A percentile compares a stretch with the other conserved stretches of the same genome.
These are phyloP conservation scores for Rhinophrynus dorsalis DNA, from an alignment of 2,797 vertebrate genomes.

Conservation along the genomic window DNA sequence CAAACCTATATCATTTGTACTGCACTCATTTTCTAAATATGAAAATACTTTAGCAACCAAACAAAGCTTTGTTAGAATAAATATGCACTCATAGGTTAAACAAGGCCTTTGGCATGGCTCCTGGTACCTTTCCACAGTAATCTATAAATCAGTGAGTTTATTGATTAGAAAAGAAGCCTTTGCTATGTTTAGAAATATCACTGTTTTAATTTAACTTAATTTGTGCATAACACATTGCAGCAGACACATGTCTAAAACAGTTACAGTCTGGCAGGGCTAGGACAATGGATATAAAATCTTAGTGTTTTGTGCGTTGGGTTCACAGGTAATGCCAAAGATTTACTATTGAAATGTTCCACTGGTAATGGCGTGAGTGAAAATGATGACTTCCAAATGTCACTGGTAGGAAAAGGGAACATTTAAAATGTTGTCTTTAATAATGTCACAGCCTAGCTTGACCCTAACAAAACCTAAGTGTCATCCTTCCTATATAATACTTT, in stretches of 20 bases:
- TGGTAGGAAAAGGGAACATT: too few relatives aligned
- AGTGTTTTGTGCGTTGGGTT: slow-evolving; percentile 11
- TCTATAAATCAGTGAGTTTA: slow-evolving; percentile 16
- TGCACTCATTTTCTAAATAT: background rate
- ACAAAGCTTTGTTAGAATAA: background rate
- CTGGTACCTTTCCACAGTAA: background rate
- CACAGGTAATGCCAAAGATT: background rate
- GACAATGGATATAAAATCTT: background rate
- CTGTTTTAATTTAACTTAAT: background rate
- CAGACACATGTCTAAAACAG: background rate
- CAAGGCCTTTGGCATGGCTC: background rate
- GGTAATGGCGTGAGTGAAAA: too few relatives aligned
- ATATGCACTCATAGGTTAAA: too few relatives aligned
- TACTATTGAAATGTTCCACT: too few relatives aligned
- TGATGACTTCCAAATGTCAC: too few relatives aligned
- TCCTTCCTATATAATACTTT: too few relatives aligned
- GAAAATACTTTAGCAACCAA: background rate
- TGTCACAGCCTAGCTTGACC: too few relatives aligned
- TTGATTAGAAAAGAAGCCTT: background rate
- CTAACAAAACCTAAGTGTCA: too few relatives aligned
- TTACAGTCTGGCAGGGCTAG: too few relatives aligned
- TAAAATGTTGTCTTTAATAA: too few relatives aligned
- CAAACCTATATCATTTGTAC: too few relatives aligned
- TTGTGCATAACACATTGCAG: background rate
- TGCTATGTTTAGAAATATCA: background rate